These are phyloP conservation scores for Tetraodon nigroviridis DNA, from an alignment of 2,113 vertebrate species.

Conservation along the genomic window DNA sequence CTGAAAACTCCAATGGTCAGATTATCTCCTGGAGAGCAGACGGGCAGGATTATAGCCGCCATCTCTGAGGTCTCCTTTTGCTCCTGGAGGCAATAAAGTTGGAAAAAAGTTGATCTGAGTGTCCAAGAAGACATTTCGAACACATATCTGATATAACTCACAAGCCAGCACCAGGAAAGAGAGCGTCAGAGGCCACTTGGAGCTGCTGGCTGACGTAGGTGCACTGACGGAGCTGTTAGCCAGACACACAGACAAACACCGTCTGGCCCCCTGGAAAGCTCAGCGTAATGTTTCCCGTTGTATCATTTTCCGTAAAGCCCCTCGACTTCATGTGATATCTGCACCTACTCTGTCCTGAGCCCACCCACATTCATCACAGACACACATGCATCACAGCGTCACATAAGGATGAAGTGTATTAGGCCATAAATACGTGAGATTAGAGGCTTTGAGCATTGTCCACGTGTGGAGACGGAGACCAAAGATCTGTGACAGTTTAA, in stretches of 20 bases:
- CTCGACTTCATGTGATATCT: constrained; percentile 19
- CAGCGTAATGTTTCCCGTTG: constrained; percentile 16
- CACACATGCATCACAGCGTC: constrained; percentile 29
- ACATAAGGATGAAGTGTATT: constrained; percentile 52
- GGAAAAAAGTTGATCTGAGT: neutral
- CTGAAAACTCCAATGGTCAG: too few relatives aligned
- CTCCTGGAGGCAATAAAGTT: constrained; percentile 11
- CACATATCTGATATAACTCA: constrained; percentile 24
- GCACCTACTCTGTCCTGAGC: constrained; percentile 10
- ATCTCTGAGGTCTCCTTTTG: neutral
- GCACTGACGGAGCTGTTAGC: constrained; percentile 42
- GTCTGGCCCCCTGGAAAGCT: constrained; percentile 16
- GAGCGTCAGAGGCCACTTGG: constrained; percentile 42
- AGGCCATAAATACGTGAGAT: constrained; percentile 54
- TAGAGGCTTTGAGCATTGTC: constrained; percentile 53
- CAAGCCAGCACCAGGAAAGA: constrained; percentile 22
- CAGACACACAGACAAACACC: constrained; percentile 31
- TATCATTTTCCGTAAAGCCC: constrained; percentile 18
- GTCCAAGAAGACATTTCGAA: too few relatives aligned
- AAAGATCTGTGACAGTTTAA: constrained; percentile 60
- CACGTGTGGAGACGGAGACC: constrained; percentile 39
- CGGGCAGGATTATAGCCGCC: neutral
- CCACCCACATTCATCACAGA: constrained; percentile 1
- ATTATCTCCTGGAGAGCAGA: too few relatives aligned
- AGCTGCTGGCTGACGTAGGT: constrained; percentile 34